A percentile compares a stretch with the other conserved stretches of the same genome.
These are phyloP conservation scores for Drosophila kuntzei DNA, from an alignment of 2,888 invertebrate species.

Conservation along the genomic window DNA sequence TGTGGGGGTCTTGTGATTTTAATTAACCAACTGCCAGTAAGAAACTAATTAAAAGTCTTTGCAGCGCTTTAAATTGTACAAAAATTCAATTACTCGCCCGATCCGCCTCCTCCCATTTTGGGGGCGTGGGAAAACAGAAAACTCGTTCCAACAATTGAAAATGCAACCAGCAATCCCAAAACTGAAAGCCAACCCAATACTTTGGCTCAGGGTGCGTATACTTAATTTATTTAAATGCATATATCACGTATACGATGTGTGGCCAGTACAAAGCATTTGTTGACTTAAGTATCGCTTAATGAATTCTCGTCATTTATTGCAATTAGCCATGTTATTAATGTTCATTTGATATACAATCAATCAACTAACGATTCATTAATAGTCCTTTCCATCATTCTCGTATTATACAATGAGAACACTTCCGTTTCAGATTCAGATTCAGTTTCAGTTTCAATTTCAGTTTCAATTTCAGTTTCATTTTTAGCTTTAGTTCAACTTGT, in stretches of 20 bases:
- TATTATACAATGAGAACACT: conserved; percentile 28
- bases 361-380: conserved; percentile 7
- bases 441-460: conserved; percentile 1
- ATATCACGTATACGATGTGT: conserved; percentile 34
- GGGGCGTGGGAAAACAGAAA: conserved; percentile 70
- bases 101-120: conserved; percentile 1
- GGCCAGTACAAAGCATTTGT: not conserved
- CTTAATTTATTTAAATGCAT: conserved; percentile 24
- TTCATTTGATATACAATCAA: conserved; percentile 23
- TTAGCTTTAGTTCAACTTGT: conserved; percentile 7
- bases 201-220: conserved; percentile 41
- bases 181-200: conserved; percentile 20
- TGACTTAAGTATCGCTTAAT: not conserved
- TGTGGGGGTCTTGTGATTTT: conserved; percentile 47
- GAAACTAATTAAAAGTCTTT: conserved; percentile 65
- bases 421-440: conserved; percentile 33
- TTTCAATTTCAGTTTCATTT: not conserved
- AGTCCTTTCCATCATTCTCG: conserved; percentile 9
- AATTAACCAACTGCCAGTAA: conserved; percentile 58
- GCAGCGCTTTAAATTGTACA: conserved; percentile 23
- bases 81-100: conserved; percentile 57
- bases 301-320: conserved; percentile 1
- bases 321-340: conserved; percentile 31
- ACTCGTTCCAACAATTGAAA: conserved; percentile 39
- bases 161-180: conserved; percentile 8